Conservation (phyloP, 2,113 vertebrate species). For the Neolamprologus toae region DNA sequence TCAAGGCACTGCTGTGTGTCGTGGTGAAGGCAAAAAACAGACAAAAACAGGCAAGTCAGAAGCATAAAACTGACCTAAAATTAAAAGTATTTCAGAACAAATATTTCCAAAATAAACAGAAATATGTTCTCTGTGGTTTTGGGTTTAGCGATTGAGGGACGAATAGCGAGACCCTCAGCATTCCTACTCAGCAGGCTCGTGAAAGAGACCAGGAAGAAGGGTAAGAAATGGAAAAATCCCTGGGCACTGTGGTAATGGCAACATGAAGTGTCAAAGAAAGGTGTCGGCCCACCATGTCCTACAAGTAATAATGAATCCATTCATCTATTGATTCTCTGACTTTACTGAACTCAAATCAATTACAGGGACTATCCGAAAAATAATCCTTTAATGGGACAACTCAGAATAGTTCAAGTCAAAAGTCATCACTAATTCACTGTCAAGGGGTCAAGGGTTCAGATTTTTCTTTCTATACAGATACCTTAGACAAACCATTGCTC, state of each 20-base stretch:
- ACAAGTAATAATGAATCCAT: background rate
- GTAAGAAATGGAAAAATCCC: slow-evolving; percentile 25
- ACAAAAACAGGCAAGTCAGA: background rate
- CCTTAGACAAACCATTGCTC: background rate
- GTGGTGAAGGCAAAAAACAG: background rate
- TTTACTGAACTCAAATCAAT: background rate
- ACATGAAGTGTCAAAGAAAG: background rate
- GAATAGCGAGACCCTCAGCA: slow-evolving; percentile 31
- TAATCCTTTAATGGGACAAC: background rate
- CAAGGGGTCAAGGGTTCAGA: background rate
- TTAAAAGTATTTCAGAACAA: background rate
- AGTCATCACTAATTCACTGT: background rate
- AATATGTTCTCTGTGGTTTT: background rate
- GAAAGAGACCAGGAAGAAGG: slow-evolving; percentile 50
- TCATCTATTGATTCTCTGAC: fast-evolving
- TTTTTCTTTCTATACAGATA: background rate
- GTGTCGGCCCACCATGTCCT: background rate
- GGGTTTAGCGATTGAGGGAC: background rate
- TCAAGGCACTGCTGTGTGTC: background rate
- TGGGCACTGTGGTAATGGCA: background rate
- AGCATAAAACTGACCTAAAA: slow-evolving; percentile 38
- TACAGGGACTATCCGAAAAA: fast-evolving
- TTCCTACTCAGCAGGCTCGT: slow-evolving; percentile 40
- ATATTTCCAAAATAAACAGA: slow-evolving; percentile 27
- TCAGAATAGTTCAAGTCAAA: background rate